Percentiles rank a stretch among this genome's conserved stretches.
Evolutionary conservation across 2,113 vertebrate species (phyloP).

Genomic region (Meleagris gallopavo): DNA sequence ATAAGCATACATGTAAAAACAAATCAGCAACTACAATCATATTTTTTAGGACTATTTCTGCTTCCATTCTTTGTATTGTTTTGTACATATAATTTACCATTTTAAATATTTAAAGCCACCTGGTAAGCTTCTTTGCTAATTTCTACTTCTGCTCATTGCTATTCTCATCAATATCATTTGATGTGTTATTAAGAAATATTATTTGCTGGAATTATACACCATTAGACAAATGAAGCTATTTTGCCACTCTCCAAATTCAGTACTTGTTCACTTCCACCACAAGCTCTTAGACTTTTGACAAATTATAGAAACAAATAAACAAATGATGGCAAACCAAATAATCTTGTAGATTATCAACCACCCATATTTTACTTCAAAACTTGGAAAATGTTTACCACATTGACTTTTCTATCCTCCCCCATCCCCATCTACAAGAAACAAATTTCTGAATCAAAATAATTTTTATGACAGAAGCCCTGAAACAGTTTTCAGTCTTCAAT

Average conservation of each 20-base stretch:
- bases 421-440: background rate
- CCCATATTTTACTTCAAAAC: background rate
- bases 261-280: background rate
- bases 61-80: background rate
- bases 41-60: background rate
- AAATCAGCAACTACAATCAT: background rate
- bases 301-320: background rate
- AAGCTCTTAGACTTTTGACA: background rate
- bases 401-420: background rate
- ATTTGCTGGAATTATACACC: background rate
- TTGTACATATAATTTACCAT: background rate
- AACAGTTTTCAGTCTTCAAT: accelerated
- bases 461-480: background rate
- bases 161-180: background rate
- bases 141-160: background rate
- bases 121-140: background rate
- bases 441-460: background rate
- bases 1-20: background rate
- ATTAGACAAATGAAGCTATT: background rate
- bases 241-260: background rate
- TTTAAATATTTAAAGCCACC: background rate
- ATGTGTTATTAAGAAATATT: background rate
- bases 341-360: background rate
- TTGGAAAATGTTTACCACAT: background rate
- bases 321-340: background rate